Conservation (phyloP, 2,888 invertebrate species). For the Epinotia nisella region DNA sequence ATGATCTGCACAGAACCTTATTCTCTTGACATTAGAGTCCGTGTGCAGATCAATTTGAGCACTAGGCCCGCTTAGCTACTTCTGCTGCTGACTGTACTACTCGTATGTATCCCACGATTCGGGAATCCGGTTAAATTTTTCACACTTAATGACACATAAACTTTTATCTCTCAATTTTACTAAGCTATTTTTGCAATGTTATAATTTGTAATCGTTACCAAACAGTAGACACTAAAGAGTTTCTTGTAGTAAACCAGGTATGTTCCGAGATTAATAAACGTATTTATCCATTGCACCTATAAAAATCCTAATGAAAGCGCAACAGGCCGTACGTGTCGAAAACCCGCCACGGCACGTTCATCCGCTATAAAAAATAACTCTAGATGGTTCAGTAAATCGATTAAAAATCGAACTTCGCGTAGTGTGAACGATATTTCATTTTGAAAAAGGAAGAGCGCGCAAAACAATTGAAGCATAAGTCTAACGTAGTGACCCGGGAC, state of each 20-base stretch:
- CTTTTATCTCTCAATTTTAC: too few species aligned
- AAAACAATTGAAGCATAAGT: slow-evolving; percentile 80
- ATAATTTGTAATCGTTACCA: too few species aligned
- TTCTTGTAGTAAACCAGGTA: not conserved
- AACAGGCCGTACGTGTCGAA: slow-evolving; percentile 64
- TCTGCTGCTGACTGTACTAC: too few species aligned
- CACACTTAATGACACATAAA: too few species aligned
- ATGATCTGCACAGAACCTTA: too few species aligned
- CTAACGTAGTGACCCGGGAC: slow-evolving; percentile 60
- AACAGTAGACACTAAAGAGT: too few species aligned
- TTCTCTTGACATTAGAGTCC: too few species aligned
- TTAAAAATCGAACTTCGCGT: slow-evolving; percentile 48
- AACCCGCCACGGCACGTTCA: slow-evolving; percentile 67
- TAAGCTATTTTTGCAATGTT: too few species aligned
- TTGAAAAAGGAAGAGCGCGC: slow-evolving; percentile 60
- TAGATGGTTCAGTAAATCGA: slow-evolving; percentile 56
- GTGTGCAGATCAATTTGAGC: too few species aligned
- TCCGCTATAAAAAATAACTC: slow-evolving; percentile 64
- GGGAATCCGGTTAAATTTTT: too few species aligned
- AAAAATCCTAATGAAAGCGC: slow-evolving; percentile 47
- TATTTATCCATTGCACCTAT: not conserved
- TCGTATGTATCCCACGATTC: too few species aligned
- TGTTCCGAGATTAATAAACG: not conserved
- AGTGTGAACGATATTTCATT: slow-evolving; percentile 53
- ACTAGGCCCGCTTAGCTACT: too few species aligned